A percentile compares a stretch with the other conserved stretches of the same genome.
These are phyloP conservation scores for Heterohyrax brucei DNA, from an alignment of 2,797 vertebrate genomes.

Conservation along the genomic window DNA sequence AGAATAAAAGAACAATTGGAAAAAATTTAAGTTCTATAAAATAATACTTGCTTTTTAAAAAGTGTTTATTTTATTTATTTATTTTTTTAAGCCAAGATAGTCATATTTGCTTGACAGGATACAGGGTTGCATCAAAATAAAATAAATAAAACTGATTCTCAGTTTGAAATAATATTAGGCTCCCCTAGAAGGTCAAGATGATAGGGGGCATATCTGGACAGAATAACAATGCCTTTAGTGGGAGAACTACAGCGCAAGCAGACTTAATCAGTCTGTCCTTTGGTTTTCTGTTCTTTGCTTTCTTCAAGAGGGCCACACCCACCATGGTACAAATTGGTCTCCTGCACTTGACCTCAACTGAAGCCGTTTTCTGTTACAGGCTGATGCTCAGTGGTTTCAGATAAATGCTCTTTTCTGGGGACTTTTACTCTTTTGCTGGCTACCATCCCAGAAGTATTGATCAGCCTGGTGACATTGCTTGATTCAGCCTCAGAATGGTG, in stretches of 20 bases:
- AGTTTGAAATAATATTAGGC: constrained; percentile 53
- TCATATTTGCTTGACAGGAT: constrained; percentile 20
- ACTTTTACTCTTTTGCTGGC: constrained; percentile 76
- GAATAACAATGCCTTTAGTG: background rate
- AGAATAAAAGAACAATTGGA: no score
- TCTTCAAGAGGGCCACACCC: background rate
- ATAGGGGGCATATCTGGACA: background rate
- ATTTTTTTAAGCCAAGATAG: background rate
- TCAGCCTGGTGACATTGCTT: constrained; percentile 37
- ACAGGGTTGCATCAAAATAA: constrained; percentile 29
- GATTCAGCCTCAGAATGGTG: constrained; percentile 41
- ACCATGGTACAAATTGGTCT: background rate
- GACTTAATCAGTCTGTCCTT: background rate
- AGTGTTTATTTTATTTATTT: no score
- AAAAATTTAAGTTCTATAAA: constrained; percentile 44
- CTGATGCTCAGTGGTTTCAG: constrained; percentile 23
- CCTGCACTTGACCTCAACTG: background rate
- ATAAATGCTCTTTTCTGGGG: constrained; percentile 70
- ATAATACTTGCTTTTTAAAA: background rate
- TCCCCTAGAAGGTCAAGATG: background rate
- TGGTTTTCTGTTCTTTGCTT: background rate
- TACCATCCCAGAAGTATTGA: constrained; percentile 79
- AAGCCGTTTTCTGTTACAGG: constrained; percentile 22
- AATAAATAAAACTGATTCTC: constrained; percentile 37
- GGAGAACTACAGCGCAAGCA: constrained; percentile 28